Conservation (phyloP, 1,140 invertebrate genomes). For the Philotrypesis tridentata region DNA sequence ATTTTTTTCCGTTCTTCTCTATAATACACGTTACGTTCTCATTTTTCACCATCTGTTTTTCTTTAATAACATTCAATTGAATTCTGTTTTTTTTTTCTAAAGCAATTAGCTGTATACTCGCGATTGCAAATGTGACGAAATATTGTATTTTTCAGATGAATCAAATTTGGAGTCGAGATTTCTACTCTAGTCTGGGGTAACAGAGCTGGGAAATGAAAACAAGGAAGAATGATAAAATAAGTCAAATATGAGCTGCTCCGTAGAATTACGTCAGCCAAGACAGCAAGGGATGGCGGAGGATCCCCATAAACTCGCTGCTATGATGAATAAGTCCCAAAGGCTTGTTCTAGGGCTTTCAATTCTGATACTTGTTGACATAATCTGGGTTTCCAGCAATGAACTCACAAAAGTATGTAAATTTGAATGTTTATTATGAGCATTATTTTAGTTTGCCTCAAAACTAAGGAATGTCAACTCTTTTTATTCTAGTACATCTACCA, state of each 20-base stretch:
- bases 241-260: constrained; percentile 67
- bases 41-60: constrained; percentile 8
- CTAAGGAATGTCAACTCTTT: constrained; percentile 3
- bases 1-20: neutral
- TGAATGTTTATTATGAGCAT: neutral
- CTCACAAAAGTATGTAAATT: constrained; percentile 81
- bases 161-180: neutral
- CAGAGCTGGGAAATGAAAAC: constrained; percentile 28
- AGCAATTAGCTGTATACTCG: neutral
- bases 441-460: constrained; percentile 22
- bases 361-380: constrained; percentile 87
- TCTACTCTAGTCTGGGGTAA: constrained; percentile 17
- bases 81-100: neutral
- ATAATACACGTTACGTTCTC: neutral
- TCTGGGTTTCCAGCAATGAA: constrained; percentile 91
- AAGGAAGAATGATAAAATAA: constrained; percentile 40
- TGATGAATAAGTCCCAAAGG: constrained; percentile 82
- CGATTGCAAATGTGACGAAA: neutral
- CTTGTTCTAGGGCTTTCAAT: constrained; percentile 85
- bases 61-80: neutral
- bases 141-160: constrained; percentile 35
- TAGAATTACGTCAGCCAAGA: constrained; percentile 69
- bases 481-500: constrained; percentile 86
- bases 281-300: constrained; percentile 70
- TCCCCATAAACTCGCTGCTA: constrained; percentile 70